These are phyloP conservation scores for Chanos chanos DNA, from an alignment of 2,797 vertebrate genomes.

Conservation along the genomic window DNA sequence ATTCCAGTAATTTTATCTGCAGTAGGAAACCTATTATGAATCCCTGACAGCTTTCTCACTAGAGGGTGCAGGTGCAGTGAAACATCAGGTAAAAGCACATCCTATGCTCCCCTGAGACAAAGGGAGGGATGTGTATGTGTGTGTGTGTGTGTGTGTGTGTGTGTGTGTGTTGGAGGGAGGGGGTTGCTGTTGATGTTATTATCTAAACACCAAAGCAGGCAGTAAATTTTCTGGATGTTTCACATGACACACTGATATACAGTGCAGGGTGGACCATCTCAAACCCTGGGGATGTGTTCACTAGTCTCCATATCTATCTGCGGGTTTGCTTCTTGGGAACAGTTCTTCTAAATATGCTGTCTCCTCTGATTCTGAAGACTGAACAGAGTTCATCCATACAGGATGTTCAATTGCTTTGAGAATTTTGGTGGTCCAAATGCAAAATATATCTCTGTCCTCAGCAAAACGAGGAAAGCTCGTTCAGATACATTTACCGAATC, in stretches of 20 bases:
- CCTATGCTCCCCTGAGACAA: constrained; percentile 13
- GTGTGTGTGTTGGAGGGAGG: constrained; percentile 11
- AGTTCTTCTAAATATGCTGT: too few species aligned
- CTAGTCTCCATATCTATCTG: constrained; percentile 2
- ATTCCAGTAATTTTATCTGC: too few species aligned
- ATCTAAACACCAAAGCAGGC: constrained; percentile 25
- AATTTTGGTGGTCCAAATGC: too few species aligned
- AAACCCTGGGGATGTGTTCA: constrained; percentile 11
- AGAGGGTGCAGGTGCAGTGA: constrained; percentile 12
- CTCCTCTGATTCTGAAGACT: too few species aligned
- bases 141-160: too few species aligned
- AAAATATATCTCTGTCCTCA: too few species aligned
- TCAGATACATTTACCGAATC: too few species aligned
- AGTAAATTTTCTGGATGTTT: constrained; percentile 32
- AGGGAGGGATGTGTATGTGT: too few species aligned
- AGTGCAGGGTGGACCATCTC: background rate
- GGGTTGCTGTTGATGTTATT: constrained; percentile 28
- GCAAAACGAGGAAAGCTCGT: too few species aligned
- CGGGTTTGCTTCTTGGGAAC: background rate
- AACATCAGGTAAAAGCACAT: constrained; percentile 32
- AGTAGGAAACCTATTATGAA: too few species aligned
- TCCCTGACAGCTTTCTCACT: constrained; percentile 8
- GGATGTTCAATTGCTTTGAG: too few species aligned
- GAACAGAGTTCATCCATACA: too few species aligned
- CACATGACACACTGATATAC: constrained; percentile 16